Evolutionary conservation across 2,113 vertebrate genomes (phyloP), one percentile per base, ranked within the genome.

Genomic region (Polyodon spathula): DNA sequence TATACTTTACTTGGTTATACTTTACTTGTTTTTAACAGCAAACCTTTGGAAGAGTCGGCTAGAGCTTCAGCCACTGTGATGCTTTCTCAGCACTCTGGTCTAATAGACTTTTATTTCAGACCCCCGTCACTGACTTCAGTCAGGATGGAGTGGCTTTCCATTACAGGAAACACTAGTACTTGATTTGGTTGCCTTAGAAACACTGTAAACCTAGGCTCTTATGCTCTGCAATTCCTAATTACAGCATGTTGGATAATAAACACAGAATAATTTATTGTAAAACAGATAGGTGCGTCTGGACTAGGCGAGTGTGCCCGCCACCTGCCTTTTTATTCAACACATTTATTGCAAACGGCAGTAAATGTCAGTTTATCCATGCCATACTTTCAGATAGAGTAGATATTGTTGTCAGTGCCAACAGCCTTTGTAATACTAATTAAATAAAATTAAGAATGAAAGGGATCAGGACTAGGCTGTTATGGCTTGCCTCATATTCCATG

Each of bases 101-200:
- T 59, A 59, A 64, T 64, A 59, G 52, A 48, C 57, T 64, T 59
- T 43, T 59, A 54, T 59, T 64, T 40, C 6, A 50, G 40, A 4
- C n/a, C 17, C 12, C 57, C 51, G 40, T 59, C 27, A 40, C 54
- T 59, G 54, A 64, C 50, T 54, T 64, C 57, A 54, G 44, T 48
- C 57, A 48, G 53, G 41, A 39, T 44, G 52, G 64, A 61, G 60
- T 66, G 64, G 41, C 6, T 61, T 56, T 66, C 53, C 53, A 56
- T 66, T 60, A 56, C 51, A 44, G 37, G 42, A 11, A 40, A 38
- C 38, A 41, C 15, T 37, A 15, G 56, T 54, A 59, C 40, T 7
- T 53, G 56, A 64, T 61, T 51, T 15, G 59, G 64, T 61, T 37
- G 43, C 39, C 39, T 37, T 46, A 59, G 64, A 59, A 66, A 60